Evolutionary conservation across 2,888 invertebrate species (phyloP), one percentile per base, ranked within the genome.

Genomic region (Hypolimnas misippus): DNA sequence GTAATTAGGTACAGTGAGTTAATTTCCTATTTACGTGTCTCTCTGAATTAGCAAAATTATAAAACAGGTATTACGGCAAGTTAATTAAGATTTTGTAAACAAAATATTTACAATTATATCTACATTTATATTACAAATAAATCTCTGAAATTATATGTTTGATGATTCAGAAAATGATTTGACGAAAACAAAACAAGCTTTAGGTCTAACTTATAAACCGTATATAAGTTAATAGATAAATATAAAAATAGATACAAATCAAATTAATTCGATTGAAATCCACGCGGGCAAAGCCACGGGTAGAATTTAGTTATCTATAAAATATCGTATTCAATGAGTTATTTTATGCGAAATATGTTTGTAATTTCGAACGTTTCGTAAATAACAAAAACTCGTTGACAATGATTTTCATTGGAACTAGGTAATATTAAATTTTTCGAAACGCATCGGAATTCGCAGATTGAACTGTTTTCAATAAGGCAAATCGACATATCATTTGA

Each of bases 1-100:
- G 86, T 88, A 89, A 91, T 91, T 91, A 91, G 84, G 88, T 83
- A 82, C 83, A 88, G 79, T 86, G 83, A 89, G 90, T 87, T 91
- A 89, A 89, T 89, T 86, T 79, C 76, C 79, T 76, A 83, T 88
- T 90, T 82, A 86, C 90, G 88, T 90, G 89, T 80, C 82, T 84
- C 84, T 87, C 83, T 74, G 84, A 86, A 86, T 89, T 87, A 89
- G 81, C 76, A 70, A 79, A 81, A 79, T 84, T 85, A 82, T 81
- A 73, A 75, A 74, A 77, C 75, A 74, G 73, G 76, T 78, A 81
- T 81, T 77, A 76, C 65, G 73, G 72, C 74, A 75, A 77, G 72
- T 70, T 62, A 69, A 64, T 68, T 72, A 73, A 8, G 25, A 19
- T n/a, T 46, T 46, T 21, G 6, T 19, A 46, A 46, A n/a, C 19